Evolutionary conservation across 2,797 vertebrate species (phyloP).

Genomic region (Octomys mimax): DNA sequence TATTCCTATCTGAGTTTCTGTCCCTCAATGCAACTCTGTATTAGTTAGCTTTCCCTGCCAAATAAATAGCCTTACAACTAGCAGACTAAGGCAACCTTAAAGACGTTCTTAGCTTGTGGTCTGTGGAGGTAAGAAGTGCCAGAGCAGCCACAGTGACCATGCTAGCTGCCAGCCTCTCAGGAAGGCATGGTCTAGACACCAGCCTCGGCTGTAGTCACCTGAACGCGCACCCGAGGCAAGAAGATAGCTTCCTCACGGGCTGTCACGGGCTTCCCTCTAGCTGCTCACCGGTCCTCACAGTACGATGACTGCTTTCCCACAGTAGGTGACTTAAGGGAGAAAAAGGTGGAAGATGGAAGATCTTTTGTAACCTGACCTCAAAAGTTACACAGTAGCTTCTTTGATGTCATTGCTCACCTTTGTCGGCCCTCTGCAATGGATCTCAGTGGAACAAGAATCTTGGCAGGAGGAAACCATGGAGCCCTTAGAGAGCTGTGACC

Average conservation of each 20-base stretch:
- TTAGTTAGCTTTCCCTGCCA: not conserved
- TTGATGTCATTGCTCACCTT: not conserved
- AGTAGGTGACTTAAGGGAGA: not conserved
- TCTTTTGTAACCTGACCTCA: not conserved
- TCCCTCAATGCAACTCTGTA: not conserved
- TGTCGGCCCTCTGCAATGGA: rapidly evolving
- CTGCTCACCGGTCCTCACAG: not conserved
- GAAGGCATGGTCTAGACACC: not conserved
- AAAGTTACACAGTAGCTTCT: not conserved
- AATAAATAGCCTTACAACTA: not conserved
- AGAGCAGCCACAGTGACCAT: not conserved
- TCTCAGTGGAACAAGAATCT: not conserved
- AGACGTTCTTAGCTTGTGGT: not conserved
- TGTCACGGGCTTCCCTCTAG: not conserved
- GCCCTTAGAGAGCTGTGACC: not conserved
- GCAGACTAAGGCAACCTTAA: not conserved
- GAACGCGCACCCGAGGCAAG: not conserved
- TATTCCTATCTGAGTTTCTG: not conserved
- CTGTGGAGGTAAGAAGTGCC: not conserved
- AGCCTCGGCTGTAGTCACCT: not conserved
- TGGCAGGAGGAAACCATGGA: not conserved
- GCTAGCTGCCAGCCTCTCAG: not conserved
- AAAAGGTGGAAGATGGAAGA: not conserved
- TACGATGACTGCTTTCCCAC: not conserved
- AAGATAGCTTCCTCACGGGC: not conserved